Evolutionary conservation across 2,113 vertebrate genomes (phyloP).

Genomic region (Podilymbus podiceps): DNA sequence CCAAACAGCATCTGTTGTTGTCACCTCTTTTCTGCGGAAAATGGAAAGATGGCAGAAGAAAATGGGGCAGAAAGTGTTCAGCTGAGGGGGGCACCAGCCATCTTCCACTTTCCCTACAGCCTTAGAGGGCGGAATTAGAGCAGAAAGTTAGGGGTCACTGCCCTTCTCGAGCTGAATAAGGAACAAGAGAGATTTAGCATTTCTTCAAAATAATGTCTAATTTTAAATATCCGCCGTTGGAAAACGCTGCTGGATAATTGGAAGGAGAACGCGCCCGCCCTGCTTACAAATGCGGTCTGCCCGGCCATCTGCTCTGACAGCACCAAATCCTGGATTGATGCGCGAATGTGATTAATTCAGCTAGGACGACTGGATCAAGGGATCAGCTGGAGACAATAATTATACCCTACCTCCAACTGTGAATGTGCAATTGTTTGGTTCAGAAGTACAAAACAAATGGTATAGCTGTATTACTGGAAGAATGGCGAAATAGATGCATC

Average conservation of each 20-base stretch:
- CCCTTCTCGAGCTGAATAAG: not conserved
- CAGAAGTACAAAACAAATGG: constrained; percentile 1
- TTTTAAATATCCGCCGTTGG: not conserved
- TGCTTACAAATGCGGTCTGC: not conserved
- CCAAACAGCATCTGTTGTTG: not conserved
- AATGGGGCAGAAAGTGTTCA: not conserved
- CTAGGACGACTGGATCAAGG: not conserved
- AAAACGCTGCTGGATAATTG: not conserved
- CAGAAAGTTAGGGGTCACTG: not conserved
- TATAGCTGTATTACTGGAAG: not conserved
- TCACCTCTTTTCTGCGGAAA: not conserved
- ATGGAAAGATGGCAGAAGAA: not conserved
- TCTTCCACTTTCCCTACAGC: not conserved
- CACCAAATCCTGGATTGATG: constrained; percentile 50
- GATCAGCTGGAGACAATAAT: constrained; percentile 42
- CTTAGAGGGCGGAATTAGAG: not conserved
- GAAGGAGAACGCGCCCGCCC: not conserved
- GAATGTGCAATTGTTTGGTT: constrained; percentile 31
- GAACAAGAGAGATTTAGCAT: not conserved
- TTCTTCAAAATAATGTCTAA: not conserved
- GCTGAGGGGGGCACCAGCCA: not conserved
- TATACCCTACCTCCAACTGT: constrained; percentile 30
- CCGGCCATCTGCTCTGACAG: constrained; percentile 46
- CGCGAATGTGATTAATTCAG: constrained; percentile 24
- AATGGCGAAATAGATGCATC: not conserved